Base-by-base conservation (phyloP, 2,888 invertebrate genomes). In the Netelia fuscicornis region DNA sequence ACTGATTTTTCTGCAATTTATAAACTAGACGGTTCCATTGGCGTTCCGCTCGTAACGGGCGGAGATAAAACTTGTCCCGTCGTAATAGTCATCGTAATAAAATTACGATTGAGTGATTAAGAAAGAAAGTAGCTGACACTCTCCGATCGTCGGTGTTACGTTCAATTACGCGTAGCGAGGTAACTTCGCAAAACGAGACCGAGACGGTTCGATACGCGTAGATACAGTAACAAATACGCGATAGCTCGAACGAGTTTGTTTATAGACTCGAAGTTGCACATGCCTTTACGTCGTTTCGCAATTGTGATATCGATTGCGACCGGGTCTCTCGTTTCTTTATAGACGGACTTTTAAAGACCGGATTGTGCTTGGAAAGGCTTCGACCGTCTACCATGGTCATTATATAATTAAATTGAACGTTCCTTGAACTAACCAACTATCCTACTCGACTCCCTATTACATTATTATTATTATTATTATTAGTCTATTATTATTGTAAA, bases 281-380 rank as follows among this genome's bases (percentile, higher is more conserved):
- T 10, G 52, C 67, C 42, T 60, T 54, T 68, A 54, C 58, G 42
- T 71, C 37, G 48, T 85, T 82, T 85, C 82, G 82, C 85, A 85
- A 85, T 85, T 79, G 85, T 76, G 82, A 82, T 85, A 85, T 79
- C 85, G 85, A 68, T 85, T 82, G 60, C 82, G 25, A 71, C 75
- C 58, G 65, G 79, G 79, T 82, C 78, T 85, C 82, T n/a, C 75
- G 82, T 85, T 82, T 81, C 85, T 82, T 76, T 23, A 20, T 56
- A 52, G 2, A 20, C 70, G 11, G 37, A 76, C 72, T 74, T 68
- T 75, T 78, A 71, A 62, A 71, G 79, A 85, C 85, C 79, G 82
- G 85, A 85, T 82, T 85, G 71, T 60, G 30, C 71, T n/a, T 67
- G 23, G 79, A 82, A 79, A 79, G 75, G 64, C 48, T 52, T 17